Conservation (phyloP, 1,140 invertebrate species). For the Drosophila busckii region DNA sequence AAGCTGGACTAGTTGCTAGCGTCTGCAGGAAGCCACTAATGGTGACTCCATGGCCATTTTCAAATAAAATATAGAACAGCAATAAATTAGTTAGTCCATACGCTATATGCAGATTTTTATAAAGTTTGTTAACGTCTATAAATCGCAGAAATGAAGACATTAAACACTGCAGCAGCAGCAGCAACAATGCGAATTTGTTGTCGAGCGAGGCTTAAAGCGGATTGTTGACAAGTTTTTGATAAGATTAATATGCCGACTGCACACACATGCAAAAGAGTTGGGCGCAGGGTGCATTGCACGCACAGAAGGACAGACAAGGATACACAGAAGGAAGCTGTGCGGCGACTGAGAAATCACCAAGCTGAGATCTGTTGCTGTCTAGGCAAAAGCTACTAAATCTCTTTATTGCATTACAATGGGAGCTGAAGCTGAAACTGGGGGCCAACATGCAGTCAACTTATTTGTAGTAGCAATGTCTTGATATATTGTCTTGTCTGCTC, state of each 20-base stretch:
- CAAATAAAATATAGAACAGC: too few species aligned
- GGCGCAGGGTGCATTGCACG: conserved; percentile 56
- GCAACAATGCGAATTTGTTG: conserved; percentile 66
- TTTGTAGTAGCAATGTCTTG: conserved; percentile 65
- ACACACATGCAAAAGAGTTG: conserved; percentile 59
- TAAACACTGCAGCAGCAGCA: conserved; percentile 24
- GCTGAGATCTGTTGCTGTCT: conserved; percentile 29
- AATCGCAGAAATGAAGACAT: conserved; percentile 48
- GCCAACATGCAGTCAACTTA: conserved; percentile 45
- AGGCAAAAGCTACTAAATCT: conserved; percentile 64
- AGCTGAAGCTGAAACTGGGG: conserved; percentile 32
- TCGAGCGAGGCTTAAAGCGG: conserved; percentile 43
- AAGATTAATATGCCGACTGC: conserved; percentile 67
- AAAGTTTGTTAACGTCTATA: too few species aligned
- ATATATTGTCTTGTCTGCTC: conserved; percentile 62
- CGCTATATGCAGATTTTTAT: too few species aligned
- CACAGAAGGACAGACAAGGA: conserved; percentile 56
- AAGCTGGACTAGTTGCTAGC: not conserved
- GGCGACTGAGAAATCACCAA: conserved; percentile 24
- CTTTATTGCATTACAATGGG: conserved; percentile 57
- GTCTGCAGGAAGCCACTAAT: conserved; percentile 65
- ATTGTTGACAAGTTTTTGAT: conserved; percentile 75
- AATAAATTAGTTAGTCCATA: too few species aligned
- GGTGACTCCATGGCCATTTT: conserved; percentile 17
- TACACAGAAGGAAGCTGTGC: conserved; percentile 22